Evolutionary conservation across 2,888 invertebrate species (phyloP).

Genomic region (Scaptomyza flava): DNA sequence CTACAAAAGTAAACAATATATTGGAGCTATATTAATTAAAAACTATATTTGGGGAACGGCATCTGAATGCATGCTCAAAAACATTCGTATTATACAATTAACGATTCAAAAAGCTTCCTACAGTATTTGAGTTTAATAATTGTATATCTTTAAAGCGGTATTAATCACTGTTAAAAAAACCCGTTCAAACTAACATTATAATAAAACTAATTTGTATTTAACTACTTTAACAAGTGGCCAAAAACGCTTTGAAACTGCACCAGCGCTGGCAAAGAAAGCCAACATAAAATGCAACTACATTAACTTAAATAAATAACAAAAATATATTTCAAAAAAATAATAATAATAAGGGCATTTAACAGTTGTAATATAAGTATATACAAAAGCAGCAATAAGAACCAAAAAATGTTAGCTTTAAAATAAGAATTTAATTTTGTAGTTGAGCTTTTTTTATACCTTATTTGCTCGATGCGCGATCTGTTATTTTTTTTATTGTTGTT

Average conservation of each 20-base stretch:
- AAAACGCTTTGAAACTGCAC: slow-evolving; percentile 46
- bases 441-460: slow-evolving; percentile 82
- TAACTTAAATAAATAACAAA: slow-evolving; percentile 3
- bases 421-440: slow-evolving; percentile 63
- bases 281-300: slow-evolving; percentile 48
- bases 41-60: slow-evolving; percentile 18
- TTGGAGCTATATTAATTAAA: slow-evolving; percentile 17
- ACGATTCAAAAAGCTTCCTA: slow-evolving; percentile 45
- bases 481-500: slow-evolving; percentile 48
- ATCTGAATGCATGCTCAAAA: slow-evolving; percentile 49
- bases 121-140: neutral
- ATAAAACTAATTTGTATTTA: slow-evolving; percentile 27
- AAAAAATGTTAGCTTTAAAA: slow-evolving; percentile 53
- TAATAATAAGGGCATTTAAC: neutral
- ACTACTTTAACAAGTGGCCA: slow-evolving; percentile 58
- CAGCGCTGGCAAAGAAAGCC: slow-evolving; percentile 54
- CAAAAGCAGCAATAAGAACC: slow-evolving; percentile 52
- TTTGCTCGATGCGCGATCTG: slow-evolving; percentile 84
- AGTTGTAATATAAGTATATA: slow-evolving; percentile 44
- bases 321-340: slow-evolving; percentile 13
- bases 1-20: slow-evolving; percentile 32
- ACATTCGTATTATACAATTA: slow-evolving; percentile 39
- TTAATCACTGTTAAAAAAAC: slow-evolving; percentile 13
- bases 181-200: slow-evolving; percentile 26
- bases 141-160: slow-evolving; percentile 2